Conservation (phyloP, 2,888 invertebrate species). For the Caenorhabditis imperialis region DNA sequence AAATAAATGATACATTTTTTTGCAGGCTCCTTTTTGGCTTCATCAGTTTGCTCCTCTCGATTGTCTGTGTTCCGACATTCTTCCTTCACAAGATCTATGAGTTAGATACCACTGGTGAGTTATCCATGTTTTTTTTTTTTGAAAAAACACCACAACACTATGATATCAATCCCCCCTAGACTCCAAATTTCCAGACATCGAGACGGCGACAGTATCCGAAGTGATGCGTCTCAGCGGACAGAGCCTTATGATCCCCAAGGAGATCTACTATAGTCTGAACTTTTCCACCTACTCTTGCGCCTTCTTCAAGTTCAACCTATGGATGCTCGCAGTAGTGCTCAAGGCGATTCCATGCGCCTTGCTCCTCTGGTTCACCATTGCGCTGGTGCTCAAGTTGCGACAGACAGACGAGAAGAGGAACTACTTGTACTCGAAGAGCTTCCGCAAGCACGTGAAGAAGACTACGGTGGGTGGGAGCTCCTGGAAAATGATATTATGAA, state of each 20-base stretch:
- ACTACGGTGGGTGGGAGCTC: slow-evolving; percentile 59
- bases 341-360: slow-evolving; percentile 72
- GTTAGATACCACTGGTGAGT: slow-evolving; percentile 26
- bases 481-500: too few relatives aligned
- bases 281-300: slow-evolving; percentile 65
- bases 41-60: slow-evolving; percentile 54
- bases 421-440: slow-evolving; percentile 74
- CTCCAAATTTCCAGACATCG: too few relatives aligned
- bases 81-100: slow-evolving; percentile 58
- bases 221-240: slow-evolving; percentile 42
- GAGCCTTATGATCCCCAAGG: slow-evolving; percentile 18
- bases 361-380: slow-evolving; percentile 70
- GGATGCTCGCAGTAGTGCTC: slow-evolving; percentile 68
- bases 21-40: slow-evolving; percentile 64
- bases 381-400: slow-evolving; percentile 66
- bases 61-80: slow-evolving; percentile 66
- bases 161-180: too few relatives aligned
- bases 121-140: too few relatives aligned
- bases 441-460: slow-evolving; percentile 70
- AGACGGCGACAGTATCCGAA: slow-evolving; percentile 52
- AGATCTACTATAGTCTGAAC: slow-evolving; percentile 45
- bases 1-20: too few relatives aligned
- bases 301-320: slow-evolving; percentile 71
- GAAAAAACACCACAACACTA: too few relatives aligned
- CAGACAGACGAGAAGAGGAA: slow-evolving; percentile 70